Evolutionary conservation across 2,113 vertebrate genomes (phyloP).

Genomic region (Gymnobelideus leadbeateri): DNA sequence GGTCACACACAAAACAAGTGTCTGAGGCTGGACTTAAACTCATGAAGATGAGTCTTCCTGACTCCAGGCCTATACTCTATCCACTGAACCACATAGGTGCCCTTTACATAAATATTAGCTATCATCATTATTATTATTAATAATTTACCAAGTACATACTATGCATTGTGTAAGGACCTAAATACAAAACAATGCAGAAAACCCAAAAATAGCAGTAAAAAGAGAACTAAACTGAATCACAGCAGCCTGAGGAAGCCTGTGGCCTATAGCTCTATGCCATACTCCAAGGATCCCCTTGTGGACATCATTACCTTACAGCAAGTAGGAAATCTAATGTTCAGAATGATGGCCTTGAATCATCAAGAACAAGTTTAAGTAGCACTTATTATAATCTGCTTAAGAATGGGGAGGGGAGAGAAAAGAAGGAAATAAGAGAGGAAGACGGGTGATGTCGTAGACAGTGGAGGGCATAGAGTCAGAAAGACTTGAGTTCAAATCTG

Average conservation of each 20-base stretch:
- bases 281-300: background rate
- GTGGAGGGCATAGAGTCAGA: background rate
- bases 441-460: accelerated
- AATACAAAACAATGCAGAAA: background rate
- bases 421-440: background rate
- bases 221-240: background rate
- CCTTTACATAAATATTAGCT: background rate
- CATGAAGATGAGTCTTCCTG: no score
- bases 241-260: background rate
- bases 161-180: background rate
- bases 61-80: no score
- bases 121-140: background rate
- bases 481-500: background rate
- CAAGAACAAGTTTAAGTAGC: background rate
- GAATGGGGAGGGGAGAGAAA: background rate
- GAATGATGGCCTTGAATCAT: background rate
- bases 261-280: background rate
- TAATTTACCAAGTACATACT: background rate
- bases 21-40: no score
- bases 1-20: no score
- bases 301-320: background rate
- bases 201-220: background rate
- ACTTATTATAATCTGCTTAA: background rate
- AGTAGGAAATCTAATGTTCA: background rate
- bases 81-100: no score